Percentiles rank a stretch among this genome's conserved stretches.
These are phyloP conservation scores for Rhynchonema sp. DNA, from an alignment of 2,888 invertebrate species.

Conservation along the genomic window DNA sequence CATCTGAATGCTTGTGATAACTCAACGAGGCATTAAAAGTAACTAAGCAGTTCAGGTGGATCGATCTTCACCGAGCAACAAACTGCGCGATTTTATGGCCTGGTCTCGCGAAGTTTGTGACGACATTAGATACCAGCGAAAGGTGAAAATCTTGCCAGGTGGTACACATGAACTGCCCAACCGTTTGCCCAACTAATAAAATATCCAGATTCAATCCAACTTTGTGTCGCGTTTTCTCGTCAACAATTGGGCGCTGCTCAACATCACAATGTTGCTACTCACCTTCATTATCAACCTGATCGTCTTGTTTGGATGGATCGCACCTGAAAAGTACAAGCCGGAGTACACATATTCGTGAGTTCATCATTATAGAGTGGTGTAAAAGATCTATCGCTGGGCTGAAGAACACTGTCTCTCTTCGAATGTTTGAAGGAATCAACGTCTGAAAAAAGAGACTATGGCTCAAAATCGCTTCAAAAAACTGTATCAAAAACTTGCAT, in stretches of 20 bases:
- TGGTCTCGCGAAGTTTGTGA: constrained; percentile 29
- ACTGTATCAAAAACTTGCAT: too few species aligned
- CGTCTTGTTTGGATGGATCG: constrained; percentile 25
- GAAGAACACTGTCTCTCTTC: too few species aligned
- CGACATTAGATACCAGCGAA: constrained; percentile 29
- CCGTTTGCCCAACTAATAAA: neutral
- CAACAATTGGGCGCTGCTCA: constrained; percentile 26
- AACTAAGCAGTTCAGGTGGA: constrained; percentile 13
- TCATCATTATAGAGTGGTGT: too few species aligned
- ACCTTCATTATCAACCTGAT: constrained; percentile 20
- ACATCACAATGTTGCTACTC: constrained; percentile 21
- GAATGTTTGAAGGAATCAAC: too few species aligned
- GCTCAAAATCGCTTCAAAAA: too few species aligned
- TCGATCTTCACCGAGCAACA: constrained; percentile 29
- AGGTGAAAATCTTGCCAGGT: too few species aligned
- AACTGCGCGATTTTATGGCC: constrained; percentile 29
- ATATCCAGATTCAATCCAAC: constrained; percentile 15
- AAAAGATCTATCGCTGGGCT: too few species aligned
- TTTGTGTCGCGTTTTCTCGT: constrained; percentile 23
- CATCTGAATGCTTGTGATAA: too few species aligned
- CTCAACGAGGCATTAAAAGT: too few species aligned
- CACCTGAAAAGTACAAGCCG: constrained; percentile 11
- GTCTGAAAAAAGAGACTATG: too few species aligned
- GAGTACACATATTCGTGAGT: constrained; percentile 2
- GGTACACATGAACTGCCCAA: neutral